A percentile compares a stretch with the other conserved stretches of the same genome.
phyloP scores from a whole-genome alignment of 2,888 invertebrate genomes.

The Cistogaster globosa region DNA sequence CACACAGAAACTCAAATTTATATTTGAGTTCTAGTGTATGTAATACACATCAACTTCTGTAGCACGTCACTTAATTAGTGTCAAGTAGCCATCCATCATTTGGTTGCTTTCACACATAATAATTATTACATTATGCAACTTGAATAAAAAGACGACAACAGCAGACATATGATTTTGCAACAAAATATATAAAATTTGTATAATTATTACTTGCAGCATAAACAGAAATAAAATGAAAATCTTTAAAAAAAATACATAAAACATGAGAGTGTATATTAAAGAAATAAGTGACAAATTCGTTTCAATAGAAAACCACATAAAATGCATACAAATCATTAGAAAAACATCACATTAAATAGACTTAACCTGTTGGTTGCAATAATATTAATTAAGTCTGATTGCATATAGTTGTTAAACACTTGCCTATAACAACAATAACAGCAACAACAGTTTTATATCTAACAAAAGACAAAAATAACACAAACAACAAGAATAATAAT shows the following conservation, averaged over 20 bases:
- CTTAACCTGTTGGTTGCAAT: constrained; percentile 47
- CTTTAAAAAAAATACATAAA: neutral
- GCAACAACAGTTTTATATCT: constrained; percentile 4
- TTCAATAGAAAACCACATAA: neutral
- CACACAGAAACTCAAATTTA: neutral
- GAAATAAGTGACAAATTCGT: neutral
- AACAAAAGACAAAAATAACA: constrained; percentile 16
- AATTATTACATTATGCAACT: constrained; percentile 72
- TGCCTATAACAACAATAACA: constrained; percentile 40
- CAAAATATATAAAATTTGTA: constrained; percentile 58
- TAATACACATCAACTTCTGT: constrained; percentile 20
- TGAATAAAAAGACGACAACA: constrained; percentile 60
- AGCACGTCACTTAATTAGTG: constrained; percentile 80
- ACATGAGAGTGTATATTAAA: neutral
- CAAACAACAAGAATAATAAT: constrained; percentile 39
- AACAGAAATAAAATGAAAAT: constrained; percentile 41
- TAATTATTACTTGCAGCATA: constrained; percentile 56
- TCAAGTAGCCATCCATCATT: constrained; percentile 75
- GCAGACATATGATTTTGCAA: constrained; percentile 66
- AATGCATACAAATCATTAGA: constrained; percentile 16
- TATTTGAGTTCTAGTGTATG: neutral
- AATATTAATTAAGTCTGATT: constrained; percentile 58
- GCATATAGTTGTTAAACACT: constrained; percentile 68
- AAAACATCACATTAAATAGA: constrained; percentile 15
- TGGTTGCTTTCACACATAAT: constrained; percentile 50